Evolutionary conservation across 2,888 invertebrate species (phyloP), one percentile per base, ranked within the genome.

Genomic region (Aspidiotus rigidus): DNA sequence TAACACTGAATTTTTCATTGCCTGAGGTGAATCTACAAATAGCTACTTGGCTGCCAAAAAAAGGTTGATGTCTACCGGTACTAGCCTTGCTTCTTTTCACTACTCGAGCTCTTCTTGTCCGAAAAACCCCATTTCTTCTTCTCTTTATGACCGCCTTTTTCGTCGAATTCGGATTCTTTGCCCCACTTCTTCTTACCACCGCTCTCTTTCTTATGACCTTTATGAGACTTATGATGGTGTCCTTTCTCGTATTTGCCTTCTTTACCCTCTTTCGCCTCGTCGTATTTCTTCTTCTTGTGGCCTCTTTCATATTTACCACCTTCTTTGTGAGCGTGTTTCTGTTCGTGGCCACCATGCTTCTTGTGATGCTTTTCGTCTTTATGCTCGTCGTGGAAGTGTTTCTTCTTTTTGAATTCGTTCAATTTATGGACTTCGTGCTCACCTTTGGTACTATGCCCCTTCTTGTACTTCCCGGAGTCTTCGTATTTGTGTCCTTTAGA

Each of bases 401-500:
- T 90, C 75, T 90, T 87, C 78, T 91, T 91, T 77, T 90, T 89
- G 79, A 85, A 89, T 78, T 91, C 91, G 77, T 92, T 89, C 71
- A 88, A 79, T 76, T 92, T 91, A 79, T 92, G 89, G 8, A 90
- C 83, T 77, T 90, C 87, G 77, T 92, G 91, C 73, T 89, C 88
- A 70, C 92, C 90, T 78, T 91, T 89, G 73, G 90, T 91, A 72
- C 86, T 87, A 79, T 91, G 90, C 0, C 91, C 91, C 76, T 91
- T 91, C 72, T 88, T 88, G 78, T 87, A 90, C 73, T 85, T 84
- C 10, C 90, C 90, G 72, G 85, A 83, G 74, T 85, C 85, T 73
- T 81, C 83, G 75, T 83, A 85, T 74, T 84, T 84, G 75, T 84
- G 84, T 0, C 84, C 85, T 73, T 85, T 85, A 74, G 85, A 85